A percentile compares a stretch with the other conserved stretches of the same genome.
Evolutionary conservation across 2,888 invertebrate species (phyloP).

Genomic region (Parapristionchus giblindavisi): DNA sequence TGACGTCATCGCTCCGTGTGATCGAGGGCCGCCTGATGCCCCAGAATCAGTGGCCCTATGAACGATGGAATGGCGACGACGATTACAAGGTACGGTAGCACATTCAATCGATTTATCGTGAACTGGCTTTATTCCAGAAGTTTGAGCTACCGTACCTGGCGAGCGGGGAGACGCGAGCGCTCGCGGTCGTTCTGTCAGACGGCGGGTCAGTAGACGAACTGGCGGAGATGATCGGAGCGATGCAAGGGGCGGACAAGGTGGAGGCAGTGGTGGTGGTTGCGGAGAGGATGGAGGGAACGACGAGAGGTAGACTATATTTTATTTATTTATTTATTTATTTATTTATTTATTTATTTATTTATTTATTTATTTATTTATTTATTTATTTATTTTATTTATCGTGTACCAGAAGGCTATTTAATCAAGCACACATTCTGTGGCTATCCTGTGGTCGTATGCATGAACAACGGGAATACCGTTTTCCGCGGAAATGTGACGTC

Average conservation of each 20-base stretch:
- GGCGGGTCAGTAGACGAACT: not conserved
- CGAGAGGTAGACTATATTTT: not conserved
- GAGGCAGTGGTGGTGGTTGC: constrained; percentile 22
- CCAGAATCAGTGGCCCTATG: constrained; percentile 22
- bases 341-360: not conserved
- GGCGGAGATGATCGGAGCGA: not conserved
- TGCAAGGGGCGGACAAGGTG: not conserved
- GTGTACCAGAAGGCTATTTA: no score
- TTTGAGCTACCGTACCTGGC: constrained; percentile 23
- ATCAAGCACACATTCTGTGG: no score
- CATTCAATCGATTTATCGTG: no score
- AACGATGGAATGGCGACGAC: constrained; percentile 23
- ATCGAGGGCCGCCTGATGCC: constrained; percentile 29
- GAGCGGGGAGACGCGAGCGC: not conserved
- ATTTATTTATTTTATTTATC: no score
- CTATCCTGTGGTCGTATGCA: no score
- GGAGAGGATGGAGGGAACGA: not conserved
- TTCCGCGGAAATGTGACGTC: no score
- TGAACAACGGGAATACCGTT: no score
- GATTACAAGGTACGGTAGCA: not conserved
- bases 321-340: not conserved
- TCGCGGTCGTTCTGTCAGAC: constrained; percentile 10
- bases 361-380: no score
- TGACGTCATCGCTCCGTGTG: constrained; percentile 9
- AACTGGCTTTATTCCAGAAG: no score